phyloP scores from a whole-genome alignment of 2,888 invertebrate genomes.

The Corbicula japonica region DNA sequence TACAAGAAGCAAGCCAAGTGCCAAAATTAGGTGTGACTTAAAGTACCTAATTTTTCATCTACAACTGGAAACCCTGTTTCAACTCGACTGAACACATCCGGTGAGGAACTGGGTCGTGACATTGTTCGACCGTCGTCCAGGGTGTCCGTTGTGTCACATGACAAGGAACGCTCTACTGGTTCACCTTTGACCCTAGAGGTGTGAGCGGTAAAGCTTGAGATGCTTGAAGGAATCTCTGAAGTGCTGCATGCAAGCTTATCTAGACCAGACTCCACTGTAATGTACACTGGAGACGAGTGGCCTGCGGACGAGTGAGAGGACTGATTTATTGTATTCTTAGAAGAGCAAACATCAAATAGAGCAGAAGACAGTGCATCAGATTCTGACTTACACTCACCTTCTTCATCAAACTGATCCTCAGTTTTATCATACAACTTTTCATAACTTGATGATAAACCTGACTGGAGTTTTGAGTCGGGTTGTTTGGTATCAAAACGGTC shows the following conservation, averaged over 20 bases:
- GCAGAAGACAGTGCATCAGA: slow-evolving; percentile 57
- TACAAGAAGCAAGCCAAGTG: too few species aligned
- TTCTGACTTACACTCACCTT: slow-evolving; percentile 69
- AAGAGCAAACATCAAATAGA: slow-evolving; percentile 53
- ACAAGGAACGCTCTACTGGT: slow-evolving; percentile 65
- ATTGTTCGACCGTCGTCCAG: slow-evolving; percentile 47
- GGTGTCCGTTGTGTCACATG: slow-evolving; percentile 61
- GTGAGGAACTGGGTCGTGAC: slow-evolving; percentile 67
- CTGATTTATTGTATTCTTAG: slow-evolving; percentile 40
- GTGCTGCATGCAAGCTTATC: slow-evolving; percentile 72
- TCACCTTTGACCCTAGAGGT: slow-evolving; percentile 47
- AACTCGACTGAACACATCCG: slow-evolving; percentile 65
- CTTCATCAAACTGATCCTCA: slow-evolving; percentile 46
- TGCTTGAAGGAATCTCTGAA: slow-evolving; percentile 7
- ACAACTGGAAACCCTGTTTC: slow-evolving; percentile 29
- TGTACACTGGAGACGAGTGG: slow-evolving; percentile 76
- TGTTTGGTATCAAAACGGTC: slow-evolving; percentile 82
- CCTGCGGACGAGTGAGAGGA: slow-evolving; percentile 44
- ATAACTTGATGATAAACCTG: slow-evolving; percentile 79
- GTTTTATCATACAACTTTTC: slow-evolving; percentile 80
- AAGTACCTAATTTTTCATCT: slow-evolving; percentile 60
- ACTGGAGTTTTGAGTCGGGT: slow-evolving; percentile 72
- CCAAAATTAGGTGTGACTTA: too few species aligned
- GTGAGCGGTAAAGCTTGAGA: slow-evolving; percentile 44
- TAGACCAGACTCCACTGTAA: slow-evolving; percentile 81